Percentiles rank a stretch among this genome's conserved stretches.
Evolutionary conservation across 1,140 invertebrate genomes (phyloP).

Genomic region (Ganaspis sp.): DNA sequence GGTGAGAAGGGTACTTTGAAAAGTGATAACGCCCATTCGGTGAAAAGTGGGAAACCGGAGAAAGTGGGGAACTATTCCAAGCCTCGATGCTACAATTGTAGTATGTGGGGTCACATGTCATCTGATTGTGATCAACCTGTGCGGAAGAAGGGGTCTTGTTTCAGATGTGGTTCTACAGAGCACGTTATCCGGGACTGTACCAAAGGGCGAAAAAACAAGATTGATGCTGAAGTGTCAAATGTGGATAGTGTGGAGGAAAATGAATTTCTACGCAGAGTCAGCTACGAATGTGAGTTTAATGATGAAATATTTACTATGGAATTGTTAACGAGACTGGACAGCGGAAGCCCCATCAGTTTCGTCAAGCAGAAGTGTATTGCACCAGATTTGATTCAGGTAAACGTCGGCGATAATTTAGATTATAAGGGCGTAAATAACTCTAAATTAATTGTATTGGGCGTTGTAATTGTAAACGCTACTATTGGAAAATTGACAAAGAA

Average conservation of each 20-base stretch:
- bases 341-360: not conserved
- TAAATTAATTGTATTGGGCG: not conserved
- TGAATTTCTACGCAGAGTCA: not conserved
- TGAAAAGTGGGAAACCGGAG: too few relatives aligned
- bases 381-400: not conserved
- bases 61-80: not conserved
- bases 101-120: not conserved
- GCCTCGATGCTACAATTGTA: not conserved
- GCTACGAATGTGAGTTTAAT: not conserved
- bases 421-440: conserved; percentile 25
- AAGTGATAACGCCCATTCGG: too few relatives aligned
- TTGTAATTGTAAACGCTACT: not conserved
- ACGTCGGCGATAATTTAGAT: not conserved
- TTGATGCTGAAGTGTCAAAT: not conserved
- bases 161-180: not conserved
- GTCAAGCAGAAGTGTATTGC: conserved; percentile 13
- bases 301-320: not conserved
- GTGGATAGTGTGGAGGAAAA: not conserved
- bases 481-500: not conserved
- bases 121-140: not conserved
- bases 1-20: too few relatives aligned
- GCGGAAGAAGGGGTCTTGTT: not conserved
- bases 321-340: not conserved
- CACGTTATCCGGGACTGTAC: not conserved
- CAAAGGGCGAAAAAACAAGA: not conserved